These are phyloP conservation scores for Xylota sylvarum DNA, from an alignment of 2,888 invertebrate species.

Conservation along the genomic window DNA sequence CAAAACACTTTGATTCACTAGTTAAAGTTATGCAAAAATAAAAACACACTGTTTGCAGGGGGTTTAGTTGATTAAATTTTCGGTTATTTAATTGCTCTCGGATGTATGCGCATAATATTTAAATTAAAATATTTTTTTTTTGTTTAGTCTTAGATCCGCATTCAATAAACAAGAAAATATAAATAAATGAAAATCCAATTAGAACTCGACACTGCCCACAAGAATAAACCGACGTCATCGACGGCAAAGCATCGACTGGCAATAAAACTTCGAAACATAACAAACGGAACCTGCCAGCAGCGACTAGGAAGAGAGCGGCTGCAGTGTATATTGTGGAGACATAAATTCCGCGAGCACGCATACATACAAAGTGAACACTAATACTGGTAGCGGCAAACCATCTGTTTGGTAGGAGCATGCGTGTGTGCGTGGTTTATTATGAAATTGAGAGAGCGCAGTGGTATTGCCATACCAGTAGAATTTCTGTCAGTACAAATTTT, in stretches of 20 bases:
- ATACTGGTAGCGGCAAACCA: conserved; percentile 38
- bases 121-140: conserved; percentile 14
- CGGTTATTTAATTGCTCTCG: conserved; percentile 65
- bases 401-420: conserved; percentile 10
- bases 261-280: conserved; percentile 79
- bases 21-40: conserved; percentile 41
- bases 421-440: conserved; percentile 31
- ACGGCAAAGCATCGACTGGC: conserved; percentile 80
- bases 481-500: too few relatives aligned
- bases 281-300: conserved; percentile 78
- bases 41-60: conserved; percentile 43
- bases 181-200: conserved; percentile 57
- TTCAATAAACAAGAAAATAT: conserved; percentile 71
- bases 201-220: conserved; percentile 62
- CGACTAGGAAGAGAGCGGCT: conserved; percentile 67
- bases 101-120: conserved; percentile 50
- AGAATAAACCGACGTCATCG: conserved; percentile 80
- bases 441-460: conserved; percentile 28
- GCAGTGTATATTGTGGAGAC: conserved; percentile 20
- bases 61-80: conserved; percentile 24
- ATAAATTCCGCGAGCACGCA: conserved; percentile 49
- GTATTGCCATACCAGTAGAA: conserved; percentile 1
- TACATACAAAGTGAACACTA: background rate
- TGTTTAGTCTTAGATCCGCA: conserved; percentile 68
- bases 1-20: conserved; percentile 51